phyloP scores from a whole-genome alignment of 2,888 invertebrate species.

The Dasysyrphus tricinctus region DNA sequence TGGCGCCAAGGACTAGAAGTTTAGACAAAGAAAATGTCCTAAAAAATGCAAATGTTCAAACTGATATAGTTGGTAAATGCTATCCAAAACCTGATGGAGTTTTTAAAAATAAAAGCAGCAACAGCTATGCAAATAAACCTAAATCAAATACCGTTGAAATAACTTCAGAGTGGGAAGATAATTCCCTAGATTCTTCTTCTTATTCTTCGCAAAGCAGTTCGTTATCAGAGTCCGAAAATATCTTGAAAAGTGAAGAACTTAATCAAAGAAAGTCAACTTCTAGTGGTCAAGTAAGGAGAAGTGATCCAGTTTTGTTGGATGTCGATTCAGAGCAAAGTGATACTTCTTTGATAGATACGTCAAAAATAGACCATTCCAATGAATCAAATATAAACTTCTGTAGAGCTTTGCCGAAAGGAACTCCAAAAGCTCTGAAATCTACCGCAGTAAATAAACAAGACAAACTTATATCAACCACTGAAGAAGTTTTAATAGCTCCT shows the following conservation, averaged over 20 bases:
- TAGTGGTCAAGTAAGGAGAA: neutral
- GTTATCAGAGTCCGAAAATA: conserved; percentile 10
- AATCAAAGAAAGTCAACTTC: neutral
- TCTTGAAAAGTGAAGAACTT: neutral
- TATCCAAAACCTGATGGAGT: neutral
- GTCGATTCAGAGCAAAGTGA: neutral
- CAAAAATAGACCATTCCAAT: conserved; percentile 4
- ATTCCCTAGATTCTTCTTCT: neutral
- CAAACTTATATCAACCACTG: neutral
- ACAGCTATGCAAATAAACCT: neutral
- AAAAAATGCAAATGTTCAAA: conserved; percentile 48
- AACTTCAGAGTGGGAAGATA: conserved; percentile 14
- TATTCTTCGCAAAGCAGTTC: conserved; percentile 19
- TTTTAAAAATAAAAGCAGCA: neutral
- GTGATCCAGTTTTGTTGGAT: conserved; percentile 1
- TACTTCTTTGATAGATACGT: neutral
- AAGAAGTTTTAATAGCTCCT: neutral
- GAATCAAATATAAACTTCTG: neutral
- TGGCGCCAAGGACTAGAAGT: neutral
- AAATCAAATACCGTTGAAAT: neutral
- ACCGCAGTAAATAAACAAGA: neutral
- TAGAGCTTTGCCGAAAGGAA: neutral
- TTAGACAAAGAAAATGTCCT: conserved; percentile 47
- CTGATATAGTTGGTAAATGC: conserved; percentile 38
- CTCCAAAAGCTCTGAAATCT: neutral